phyloP scores from a whole-genome alignment of 2,888 invertebrate species.

The Xestia c-nigrum region DNA sequence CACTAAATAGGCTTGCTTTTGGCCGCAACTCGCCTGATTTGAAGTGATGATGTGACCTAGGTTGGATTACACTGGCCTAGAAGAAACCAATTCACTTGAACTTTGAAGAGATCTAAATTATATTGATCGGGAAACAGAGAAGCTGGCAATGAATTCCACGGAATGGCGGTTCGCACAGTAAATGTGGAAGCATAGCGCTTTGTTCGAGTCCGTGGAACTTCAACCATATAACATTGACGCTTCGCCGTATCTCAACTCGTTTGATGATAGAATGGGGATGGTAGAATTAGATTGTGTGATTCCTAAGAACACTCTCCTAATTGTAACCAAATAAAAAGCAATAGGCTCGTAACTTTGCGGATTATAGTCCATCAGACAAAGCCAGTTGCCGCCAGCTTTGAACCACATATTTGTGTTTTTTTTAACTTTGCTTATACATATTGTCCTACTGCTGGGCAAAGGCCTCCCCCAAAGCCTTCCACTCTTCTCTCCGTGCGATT shows the following conservation, averaged over 20 bases:
- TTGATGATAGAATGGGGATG: neutral
- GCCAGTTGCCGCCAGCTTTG: neutral
- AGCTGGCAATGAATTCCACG: neutral
- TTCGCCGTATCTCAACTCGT: neutral
- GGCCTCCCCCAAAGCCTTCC: no score
- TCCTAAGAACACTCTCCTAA: neutral
- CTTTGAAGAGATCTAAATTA: neutral
- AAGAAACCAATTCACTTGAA: neutral
- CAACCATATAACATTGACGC: neutral
- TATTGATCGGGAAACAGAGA: neutral
- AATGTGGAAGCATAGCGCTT: neutral
- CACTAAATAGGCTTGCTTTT: neutral
- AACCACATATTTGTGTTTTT: no score
- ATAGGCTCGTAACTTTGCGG: neutral
- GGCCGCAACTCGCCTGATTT: neutral
- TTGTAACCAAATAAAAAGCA: neutral
- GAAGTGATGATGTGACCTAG: neutral
- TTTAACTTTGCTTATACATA: no score
- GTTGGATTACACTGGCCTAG: neutral
- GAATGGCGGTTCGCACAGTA: neutral
- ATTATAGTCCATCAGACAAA: neutral
- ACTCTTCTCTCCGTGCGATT: no score
- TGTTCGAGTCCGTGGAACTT: neutral
- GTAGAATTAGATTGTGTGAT: neutral
- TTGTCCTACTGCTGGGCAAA: no score